A percentile compares a stretch with the other conserved stretches of the same genome.
Evolutionary conservation across 1,140 invertebrate species (phyloP).

Genomic region (Anastrepha ludens): DNA sequence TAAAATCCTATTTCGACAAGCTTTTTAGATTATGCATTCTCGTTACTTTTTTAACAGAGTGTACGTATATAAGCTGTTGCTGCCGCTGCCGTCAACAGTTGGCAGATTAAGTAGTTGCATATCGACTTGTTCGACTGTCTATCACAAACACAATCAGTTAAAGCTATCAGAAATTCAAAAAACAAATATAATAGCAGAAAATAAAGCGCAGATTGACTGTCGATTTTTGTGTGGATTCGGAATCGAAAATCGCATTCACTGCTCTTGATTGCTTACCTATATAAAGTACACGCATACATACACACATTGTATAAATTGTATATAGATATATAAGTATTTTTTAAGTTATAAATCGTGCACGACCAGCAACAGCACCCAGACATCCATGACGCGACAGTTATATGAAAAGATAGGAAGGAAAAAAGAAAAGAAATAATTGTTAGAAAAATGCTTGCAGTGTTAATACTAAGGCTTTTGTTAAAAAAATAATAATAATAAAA

Average conservation of each 20-base stretch:
- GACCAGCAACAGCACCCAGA: not conserved
- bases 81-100: not conserved
- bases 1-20: no score
- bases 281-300: not conserved
- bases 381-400: conserved; percentile 46
- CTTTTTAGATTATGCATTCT: no score
- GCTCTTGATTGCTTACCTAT: conserved; percentile 23
- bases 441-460: conserved; percentile 15
- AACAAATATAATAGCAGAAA: not conserved
- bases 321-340: not conserved
- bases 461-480: conserved; percentile 32
- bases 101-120: conserved; percentile 39
- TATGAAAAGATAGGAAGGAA: conserved; percentile 13
- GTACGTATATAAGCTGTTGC: not conserved
- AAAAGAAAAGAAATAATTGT: conserved; percentile 36
- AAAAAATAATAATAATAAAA: not conserved
- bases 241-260: not conserved
- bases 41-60: no score
- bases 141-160: conserved; percentile 23
- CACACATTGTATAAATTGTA: not conserved
- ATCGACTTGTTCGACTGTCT: conserved; percentile 47
- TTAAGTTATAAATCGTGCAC: conserved; percentile 11
- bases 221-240: not conserved
- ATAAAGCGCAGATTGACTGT: not conserved
- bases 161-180: conserved; percentile 34